These are phyloP conservation scores for Xanthorhoe designata DNA, from an alignment of 2,888 invertebrate species.

Conservation along the genomic window DNA sequence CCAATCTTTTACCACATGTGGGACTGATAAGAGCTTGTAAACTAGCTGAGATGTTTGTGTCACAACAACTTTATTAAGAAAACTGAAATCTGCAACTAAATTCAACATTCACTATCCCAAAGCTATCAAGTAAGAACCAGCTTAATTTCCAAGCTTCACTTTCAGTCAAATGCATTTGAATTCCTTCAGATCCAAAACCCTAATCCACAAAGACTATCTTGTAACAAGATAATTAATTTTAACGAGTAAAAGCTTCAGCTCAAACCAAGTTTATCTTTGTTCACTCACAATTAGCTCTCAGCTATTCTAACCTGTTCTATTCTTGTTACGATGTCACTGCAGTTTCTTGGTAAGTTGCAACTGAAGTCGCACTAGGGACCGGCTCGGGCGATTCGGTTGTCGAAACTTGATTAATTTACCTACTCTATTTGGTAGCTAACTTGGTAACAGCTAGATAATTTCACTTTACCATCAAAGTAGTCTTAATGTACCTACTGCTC, in stretches of 20 bases:
- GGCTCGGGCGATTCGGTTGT: constrained; percentile 42
- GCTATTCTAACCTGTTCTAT: constrained; percentile 32
- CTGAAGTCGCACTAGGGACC: constrained; percentile 33
- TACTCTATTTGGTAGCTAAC: constrained; percentile 26
- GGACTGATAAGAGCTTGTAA: too few relatives aligned
- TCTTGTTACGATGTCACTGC: constrained; percentile 34
- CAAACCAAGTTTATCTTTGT: constrained; percentile 27
- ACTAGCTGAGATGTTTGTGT: too few relatives aligned
- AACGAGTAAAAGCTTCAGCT: constrained; percentile 28
- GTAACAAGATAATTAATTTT: constrained; percentile 29
- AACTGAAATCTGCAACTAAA: not conserved
- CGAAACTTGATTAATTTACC: constrained; percentile 48
- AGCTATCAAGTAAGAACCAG: not conserved
- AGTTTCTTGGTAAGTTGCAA: constrained; percentile 44
- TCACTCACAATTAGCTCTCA: constrained; percentile 26
- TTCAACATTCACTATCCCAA: not conserved
- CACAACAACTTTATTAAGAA: too few relatives aligned
- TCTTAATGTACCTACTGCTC: not conserved
- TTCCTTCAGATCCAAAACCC: constrained; percentile 3
- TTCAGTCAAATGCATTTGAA: constrained; percentile 7
- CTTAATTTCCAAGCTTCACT: constrained; percentile 3
- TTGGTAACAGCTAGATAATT: constrained; percentile 19
- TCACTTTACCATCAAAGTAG: not conserved
- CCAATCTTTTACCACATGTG: too few relatives aligned
- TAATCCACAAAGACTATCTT: constrained; percentile 18